Conservation (phyloP, 2,797 vertebrate genomes). For the Arctocebus calabarensis region DNA sequence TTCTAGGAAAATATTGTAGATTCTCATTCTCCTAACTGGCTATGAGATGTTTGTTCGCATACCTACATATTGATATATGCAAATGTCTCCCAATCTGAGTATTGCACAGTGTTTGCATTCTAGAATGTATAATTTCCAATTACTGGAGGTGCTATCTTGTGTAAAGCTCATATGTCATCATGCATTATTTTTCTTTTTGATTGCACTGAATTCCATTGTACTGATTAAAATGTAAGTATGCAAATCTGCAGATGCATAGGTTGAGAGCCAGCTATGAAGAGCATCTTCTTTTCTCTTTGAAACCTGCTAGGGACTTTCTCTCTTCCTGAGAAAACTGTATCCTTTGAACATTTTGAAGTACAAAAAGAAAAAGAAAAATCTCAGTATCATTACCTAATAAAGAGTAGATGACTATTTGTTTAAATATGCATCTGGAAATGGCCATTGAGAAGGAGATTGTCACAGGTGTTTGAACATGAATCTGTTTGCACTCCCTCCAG, state of each 20-base stretch:
- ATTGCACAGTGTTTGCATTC: background rate
- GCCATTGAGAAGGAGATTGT: background rate
- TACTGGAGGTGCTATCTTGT: background rate
- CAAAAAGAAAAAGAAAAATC: conserved; percentile 68
- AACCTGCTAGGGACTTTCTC: background rate
- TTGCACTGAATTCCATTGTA: background rate
- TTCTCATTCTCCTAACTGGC: background rate
- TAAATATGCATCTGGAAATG: conserved; percentile 69
- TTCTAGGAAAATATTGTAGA: conserved; percentile 18
- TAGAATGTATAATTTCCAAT: background rate
- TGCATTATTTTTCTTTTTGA: background rate
- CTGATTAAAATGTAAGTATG: background rate
- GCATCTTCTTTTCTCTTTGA: background rate
- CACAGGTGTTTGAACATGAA: background rate
- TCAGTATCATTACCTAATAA: conserved; percentile 76
- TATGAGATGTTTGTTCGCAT: background rate
- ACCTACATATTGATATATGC: background rate
- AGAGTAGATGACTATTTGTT: conserved; percentile 77
- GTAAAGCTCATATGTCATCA: background rate
- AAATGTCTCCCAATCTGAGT: background rate
- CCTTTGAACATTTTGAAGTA: conserved; percentile 74
- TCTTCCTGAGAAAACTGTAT: conserved; percentile 46
- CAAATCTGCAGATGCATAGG: background rate
- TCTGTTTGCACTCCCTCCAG: background rate
- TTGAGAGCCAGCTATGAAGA: background rate